A percentile compares a stretch with the other conserved stretches of the same genome.
phyloP scores from a whole-genome alignment of 2,797 vertebrate species.

The Chiroxiphia lanceolata region DNA sequence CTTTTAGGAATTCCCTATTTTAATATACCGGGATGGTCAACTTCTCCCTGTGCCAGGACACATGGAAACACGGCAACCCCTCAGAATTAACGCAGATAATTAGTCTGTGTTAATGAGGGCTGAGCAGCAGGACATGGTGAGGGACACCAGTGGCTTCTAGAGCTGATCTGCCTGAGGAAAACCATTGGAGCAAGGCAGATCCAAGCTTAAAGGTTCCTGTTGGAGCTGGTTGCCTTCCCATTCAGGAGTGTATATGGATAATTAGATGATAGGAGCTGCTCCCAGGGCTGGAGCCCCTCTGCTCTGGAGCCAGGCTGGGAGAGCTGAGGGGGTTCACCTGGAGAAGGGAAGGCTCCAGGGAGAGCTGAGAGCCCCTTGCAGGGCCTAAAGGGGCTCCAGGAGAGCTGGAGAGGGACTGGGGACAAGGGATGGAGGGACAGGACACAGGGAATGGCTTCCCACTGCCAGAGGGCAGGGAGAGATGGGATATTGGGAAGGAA shows the following conservation, averaged over 20 bases:
- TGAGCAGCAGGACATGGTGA: background rate
- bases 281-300: background rate
- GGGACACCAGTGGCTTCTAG: background rate
- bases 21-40: accelerated
- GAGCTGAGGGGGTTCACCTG: background rate
- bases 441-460: background rate
- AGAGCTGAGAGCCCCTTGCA: accelerated
- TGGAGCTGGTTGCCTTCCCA: background rate
- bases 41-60: background rate
- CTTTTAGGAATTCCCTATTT: background rate
- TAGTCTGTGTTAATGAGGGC: accelerated
- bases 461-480: accelerated
- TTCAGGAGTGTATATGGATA: background rate
- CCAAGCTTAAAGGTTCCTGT: accelerated
- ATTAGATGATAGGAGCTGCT: background rate
- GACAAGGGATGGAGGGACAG: background rate
- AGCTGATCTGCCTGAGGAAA: background rate
- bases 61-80: background rate
- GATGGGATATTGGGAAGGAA: background rate
- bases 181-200: background rate
- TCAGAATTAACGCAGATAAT: background rate
- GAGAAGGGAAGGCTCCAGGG: background rate
- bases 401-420: background rate
- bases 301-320: background rate
- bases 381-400: background rate